Evolutionary conservation across 2,888 invertebrate species (phyloP).

Genomic region (Deroplatys truncata): DNA sequence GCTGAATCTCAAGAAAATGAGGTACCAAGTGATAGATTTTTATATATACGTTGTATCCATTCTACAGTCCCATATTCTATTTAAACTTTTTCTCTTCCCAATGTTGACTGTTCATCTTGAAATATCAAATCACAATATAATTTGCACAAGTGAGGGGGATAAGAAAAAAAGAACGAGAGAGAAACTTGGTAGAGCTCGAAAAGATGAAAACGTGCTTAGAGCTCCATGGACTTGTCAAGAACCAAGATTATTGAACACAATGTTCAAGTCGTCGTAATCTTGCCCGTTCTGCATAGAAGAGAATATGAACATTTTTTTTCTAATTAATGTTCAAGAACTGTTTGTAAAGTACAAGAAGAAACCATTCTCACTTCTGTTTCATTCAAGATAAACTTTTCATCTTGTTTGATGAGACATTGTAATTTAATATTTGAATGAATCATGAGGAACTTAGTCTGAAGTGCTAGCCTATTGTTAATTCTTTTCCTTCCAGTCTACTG

Average conservation of each 20-base stretch:
- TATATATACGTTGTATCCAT: conserved; percentile 22
- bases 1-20: conserved; percentile 17
- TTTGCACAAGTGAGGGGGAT: conserved; percentile 3
- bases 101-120: conserved; percentile 13
- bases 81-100: conserved; percentile 26
- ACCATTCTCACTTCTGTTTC: conserved; percentile 14
- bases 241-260: background rate
- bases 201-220: background rate
- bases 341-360: conserved; percentile 28
- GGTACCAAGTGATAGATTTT: conserved; percentile 24
- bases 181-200: background rate
- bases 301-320: conserved; percentile 8
- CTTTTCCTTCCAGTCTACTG: conserved; percentile 2
- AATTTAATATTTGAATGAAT: conserved; percentile 29
- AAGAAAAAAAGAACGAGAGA: background rate
- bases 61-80: conserved; percentile 23
- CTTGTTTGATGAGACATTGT: conserved; percentile 23
- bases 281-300: background rate
- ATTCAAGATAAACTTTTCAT: conserved; percentile 16
- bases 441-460: conserved; percentile 19
- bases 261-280: background rate
- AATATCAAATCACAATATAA: background rate
- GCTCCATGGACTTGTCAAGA: background rate
- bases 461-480: conserved; percentile 3
- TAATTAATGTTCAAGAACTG: conserved; percentile 22